These are phyloP conservation scores for Chymomyza fuscimana DNA, from an alignment of 2,888 invertebrate genomes.

Conservation along the genomic window DNA sequence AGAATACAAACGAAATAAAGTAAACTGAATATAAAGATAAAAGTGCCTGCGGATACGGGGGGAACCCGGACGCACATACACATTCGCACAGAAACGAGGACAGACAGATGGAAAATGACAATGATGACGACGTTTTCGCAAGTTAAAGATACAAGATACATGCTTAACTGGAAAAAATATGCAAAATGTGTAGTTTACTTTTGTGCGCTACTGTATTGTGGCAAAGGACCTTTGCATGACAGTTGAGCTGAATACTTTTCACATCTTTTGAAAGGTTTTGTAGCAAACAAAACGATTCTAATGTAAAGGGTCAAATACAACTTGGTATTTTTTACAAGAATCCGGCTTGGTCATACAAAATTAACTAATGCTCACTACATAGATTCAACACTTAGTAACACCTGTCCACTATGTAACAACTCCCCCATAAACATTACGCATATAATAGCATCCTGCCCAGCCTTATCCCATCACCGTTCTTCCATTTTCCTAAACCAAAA, in stretches of 20 bases:
- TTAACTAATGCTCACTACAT: no score
- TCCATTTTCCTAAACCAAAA: no score
- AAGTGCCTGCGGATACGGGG: slow-evolving; percentile 3
- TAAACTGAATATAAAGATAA: slow-evolving; percentile 1
- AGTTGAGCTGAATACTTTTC: background rate
- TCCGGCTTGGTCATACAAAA: no score
- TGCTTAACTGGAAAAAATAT: background rate
- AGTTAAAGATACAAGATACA: background rate
- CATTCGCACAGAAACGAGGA: background rate
- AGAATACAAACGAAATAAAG: background rate
- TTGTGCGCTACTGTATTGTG: slow-evolving; percentile 9
- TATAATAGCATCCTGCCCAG: no score
- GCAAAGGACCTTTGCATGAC: background rate
- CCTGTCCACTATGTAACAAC: no score
- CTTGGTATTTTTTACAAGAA: no score
- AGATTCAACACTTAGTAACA: no score
- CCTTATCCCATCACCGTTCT: no score
- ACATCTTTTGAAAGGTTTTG: background rate
- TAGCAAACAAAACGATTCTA: background rate
- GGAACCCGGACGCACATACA: background rate
- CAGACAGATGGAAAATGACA: slow-evolving; percentile 6
- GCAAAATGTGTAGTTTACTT: background rate
- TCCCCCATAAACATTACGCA: no score
- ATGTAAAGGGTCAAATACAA: background rate
- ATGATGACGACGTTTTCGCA: background rate